These are phyloP conservation scores for Hydropsyche betteni DNA, from an alignment of 2,888 invertebrate species.

Conservation along the genomic window DNA sequence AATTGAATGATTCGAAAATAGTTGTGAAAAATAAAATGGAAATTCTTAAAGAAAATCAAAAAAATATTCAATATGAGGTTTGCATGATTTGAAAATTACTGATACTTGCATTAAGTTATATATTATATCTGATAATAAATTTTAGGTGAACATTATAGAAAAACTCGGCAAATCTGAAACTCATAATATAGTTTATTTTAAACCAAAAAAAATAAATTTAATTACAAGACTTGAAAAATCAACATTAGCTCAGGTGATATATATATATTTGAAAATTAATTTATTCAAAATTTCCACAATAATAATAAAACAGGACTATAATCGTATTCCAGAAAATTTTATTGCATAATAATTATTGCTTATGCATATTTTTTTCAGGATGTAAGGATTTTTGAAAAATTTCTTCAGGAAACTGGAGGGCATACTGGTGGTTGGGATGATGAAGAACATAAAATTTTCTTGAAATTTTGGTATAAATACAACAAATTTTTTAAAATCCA, in stretches of 20 bases:
- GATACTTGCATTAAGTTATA: neutral
- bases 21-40: slow-evolving; percentile 38
- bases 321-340: no score
- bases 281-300: neutral
- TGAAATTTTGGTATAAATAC: slow-evolving; percentile 57
- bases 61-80: slow-evolving; percentile 42
- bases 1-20: slow-evolving; percentile 35
- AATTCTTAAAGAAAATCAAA: slow-evolving; percentile 38
- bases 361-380: slow-evolving; percentile 57
- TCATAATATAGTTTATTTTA: neutral
- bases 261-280: neutral
- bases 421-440: slow-evolving; percentile 68
- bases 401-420: slow-evolving; percentile 62
- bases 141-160: neutral
- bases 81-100: neutral
- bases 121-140: no score
- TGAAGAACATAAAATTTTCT: slow-evolving; percentile 67
- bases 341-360: no score
- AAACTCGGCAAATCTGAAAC: neutral
- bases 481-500: no score
- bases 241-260: neutral
- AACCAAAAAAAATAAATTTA: neutral
- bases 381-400: slow-evolving; percentile 67
- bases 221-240: neutral
- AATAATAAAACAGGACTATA: no score